Conservation (phyloP, 2,888 invertebrate species). For the Baccha elongata region DNA sequence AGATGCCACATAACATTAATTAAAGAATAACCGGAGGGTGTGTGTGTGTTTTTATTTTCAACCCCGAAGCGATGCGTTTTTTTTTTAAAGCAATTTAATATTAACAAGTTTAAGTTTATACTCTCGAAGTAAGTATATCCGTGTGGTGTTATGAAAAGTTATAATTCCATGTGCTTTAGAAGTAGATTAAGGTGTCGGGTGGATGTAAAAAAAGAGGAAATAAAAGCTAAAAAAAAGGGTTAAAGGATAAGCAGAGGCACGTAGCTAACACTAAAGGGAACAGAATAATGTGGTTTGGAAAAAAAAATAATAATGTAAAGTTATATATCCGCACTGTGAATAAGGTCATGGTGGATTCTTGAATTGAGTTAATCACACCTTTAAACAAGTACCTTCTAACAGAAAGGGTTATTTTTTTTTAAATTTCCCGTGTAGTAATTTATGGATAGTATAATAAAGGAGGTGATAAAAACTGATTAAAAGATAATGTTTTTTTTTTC, state of each 20-base stretch:
- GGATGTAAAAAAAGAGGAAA: neutral
- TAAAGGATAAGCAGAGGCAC: neutral
- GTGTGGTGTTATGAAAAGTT: neutral
- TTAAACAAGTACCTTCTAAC: neutral
- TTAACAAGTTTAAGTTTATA: neutral
- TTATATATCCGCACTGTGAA: neutral
- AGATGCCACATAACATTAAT: neutral
- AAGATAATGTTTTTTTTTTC: too few species aligned
- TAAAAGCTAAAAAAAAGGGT: conserved; percentile 1
- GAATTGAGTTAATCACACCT: neutral
- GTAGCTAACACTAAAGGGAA: neutral
- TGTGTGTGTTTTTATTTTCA: neutral
- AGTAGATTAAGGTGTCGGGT: conserved; percentile 4
- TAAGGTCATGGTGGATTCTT: neutral
- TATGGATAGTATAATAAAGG: too few species aligned
- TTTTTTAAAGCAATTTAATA: neutral
- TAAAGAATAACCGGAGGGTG: neutral
- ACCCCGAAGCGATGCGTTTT: neutral
- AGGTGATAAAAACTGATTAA: too few species aligned
- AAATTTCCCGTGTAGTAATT: too few species aligned
- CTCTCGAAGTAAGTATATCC: neutral
- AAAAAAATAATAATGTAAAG: neutral
- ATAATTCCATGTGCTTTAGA: neutral
- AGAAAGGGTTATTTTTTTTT: neutral
- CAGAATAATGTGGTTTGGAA: neutral